These are phyloP conservation scores for Melanotaenia nigrans DNA, from an alignment of 2,797 vertebrate genomes.

Conservation along the genomic window DNA sequence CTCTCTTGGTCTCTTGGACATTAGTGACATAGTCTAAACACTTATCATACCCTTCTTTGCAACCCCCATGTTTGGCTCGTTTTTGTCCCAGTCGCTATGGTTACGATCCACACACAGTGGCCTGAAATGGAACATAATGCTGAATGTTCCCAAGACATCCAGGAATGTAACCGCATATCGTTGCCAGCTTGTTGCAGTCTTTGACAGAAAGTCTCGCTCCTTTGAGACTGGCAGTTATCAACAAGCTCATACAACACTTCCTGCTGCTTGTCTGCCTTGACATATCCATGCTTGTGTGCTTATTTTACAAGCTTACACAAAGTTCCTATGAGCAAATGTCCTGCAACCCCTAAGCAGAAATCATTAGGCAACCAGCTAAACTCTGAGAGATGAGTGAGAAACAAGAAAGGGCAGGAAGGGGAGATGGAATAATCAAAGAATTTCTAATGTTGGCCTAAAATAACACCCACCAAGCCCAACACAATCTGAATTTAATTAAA, in stretches of 20 bases:
- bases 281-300: constrained; percentile 2
- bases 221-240: constrained; percentile 56
- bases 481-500: constrained; percentile 34
- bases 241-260: constrained; percentile 45
- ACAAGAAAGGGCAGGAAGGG: background rate
- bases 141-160: constrained; percentile 67
- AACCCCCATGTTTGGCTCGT: constrained; percentile 51
- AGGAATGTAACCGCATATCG: constrained; percentile 61
- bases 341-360: constrained; percentile 36
- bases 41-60: constrained; percentile 11
- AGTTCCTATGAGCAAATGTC: constrained; percentile 32
- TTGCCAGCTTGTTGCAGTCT: constrained; percentile 54
- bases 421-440: constrained; percentile 24
- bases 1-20: constrained; percentile 35
- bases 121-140: constrained; percentile 60
- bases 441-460: constrained; percentile 14
- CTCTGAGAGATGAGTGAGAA: constrained; percentile 24
- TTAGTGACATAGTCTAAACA: constrained; percentile 37
- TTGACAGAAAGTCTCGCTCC: constrained; percentile 44
- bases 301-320: background rate
- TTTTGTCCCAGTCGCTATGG: constrained; percentile 60
- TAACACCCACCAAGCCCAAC: constrained; percentile 44
- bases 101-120: constrained; percentile 33
- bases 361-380: constrained; percentile 22
- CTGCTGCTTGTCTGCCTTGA: constrained; percentile 5